phyloP scores from a whole-genome alignment of 2,113 vertebrate species.

The Stictonetta naevosa region DNA sequence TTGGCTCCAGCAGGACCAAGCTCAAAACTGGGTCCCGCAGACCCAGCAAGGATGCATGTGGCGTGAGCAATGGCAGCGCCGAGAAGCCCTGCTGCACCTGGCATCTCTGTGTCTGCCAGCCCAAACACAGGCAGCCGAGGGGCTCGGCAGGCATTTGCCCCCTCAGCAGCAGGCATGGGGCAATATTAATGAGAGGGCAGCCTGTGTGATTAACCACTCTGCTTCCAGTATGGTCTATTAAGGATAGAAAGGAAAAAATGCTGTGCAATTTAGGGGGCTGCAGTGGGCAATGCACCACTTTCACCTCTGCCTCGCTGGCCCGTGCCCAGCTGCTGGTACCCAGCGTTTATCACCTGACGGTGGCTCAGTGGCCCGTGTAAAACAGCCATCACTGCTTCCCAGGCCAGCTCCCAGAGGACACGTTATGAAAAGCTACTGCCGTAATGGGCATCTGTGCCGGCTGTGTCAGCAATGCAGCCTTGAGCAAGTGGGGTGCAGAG shows the following conservation, averaged over 20 bases:
- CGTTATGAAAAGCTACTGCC: not conserved
- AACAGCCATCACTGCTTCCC: accelerated
- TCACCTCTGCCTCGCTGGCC: not conserved
- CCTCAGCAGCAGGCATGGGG: not conserved
- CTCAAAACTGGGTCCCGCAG: not conserved
- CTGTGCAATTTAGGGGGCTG: accelerated
- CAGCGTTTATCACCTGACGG: accelerated
- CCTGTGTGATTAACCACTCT: accelerated
- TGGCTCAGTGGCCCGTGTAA: not conserved
- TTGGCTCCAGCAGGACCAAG: conserved; percentile 25
- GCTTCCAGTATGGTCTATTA: not conserved
- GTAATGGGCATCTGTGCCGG: not conserved
- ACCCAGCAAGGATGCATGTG: no score
- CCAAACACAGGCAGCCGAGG: not conserved
- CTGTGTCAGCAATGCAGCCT: not conserved
- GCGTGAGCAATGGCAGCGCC: not conserved
- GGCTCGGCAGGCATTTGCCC: not conserved
- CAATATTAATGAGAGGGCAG: not conserved
- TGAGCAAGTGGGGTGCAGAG: not conserved
- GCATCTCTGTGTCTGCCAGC: not conserved
- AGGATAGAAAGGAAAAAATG: accelerated
- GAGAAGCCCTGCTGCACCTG: not conserved
- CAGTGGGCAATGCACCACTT: not conserved
- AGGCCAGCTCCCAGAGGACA: not conserved
- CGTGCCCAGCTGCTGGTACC: no score